Percentiles rank a stretch among this genome's conserved stretches.
phyloP scores from a whole-genome alignment of 1,140 invertebrate genomes.

The Apis dorsata region DNA sequence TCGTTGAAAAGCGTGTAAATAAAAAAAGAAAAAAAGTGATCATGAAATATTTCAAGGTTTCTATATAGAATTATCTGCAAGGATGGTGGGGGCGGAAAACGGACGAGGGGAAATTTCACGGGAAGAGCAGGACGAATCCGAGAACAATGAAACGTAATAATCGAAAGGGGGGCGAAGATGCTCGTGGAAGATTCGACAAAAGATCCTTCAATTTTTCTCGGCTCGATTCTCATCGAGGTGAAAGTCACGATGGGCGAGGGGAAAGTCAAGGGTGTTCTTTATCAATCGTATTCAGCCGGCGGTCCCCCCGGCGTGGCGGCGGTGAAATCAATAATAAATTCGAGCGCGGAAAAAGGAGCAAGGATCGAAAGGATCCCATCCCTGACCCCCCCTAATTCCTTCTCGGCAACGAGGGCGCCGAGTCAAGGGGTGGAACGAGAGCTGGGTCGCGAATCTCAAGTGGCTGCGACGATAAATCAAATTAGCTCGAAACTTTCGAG shows the following conservation, averaged over 20 bases:
- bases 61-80: too few species aligned
- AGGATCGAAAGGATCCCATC: not conserved
- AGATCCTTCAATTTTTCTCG: conserved; percentile 3
- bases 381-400: conserved; percentile 42
- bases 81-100: accelerated
- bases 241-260: conserved; percentile 34
- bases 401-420: conserved; percentile 23
- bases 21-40: too few species aligned
- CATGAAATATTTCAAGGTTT: too few species aligned
- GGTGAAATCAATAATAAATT: conserved; percentile 65
- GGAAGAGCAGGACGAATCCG: too few species aligned
- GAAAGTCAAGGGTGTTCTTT: conserved; percentile 43
- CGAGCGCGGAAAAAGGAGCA: not conserved
- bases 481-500: conserved; percentile 68
- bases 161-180: conserved; percentile 10
- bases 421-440: conserved; percentile 22
- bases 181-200: conserved; percentile 20
- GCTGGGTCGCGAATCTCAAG: conserved; percentile 63
- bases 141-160: conserved; percentile 64
- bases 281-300: conserved; percentile 65
- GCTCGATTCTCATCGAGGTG: conserved; percentile 21
- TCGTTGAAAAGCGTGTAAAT: too few species aligned
- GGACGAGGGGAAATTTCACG: too few species aligned
- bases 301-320: conserved; percentile 6
- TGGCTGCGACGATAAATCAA: conserved; percentile 68